Base-by-base conservation (phyloP, 2,797 vertebrate genomes). In the Peromyscus eremicus region DNA sequence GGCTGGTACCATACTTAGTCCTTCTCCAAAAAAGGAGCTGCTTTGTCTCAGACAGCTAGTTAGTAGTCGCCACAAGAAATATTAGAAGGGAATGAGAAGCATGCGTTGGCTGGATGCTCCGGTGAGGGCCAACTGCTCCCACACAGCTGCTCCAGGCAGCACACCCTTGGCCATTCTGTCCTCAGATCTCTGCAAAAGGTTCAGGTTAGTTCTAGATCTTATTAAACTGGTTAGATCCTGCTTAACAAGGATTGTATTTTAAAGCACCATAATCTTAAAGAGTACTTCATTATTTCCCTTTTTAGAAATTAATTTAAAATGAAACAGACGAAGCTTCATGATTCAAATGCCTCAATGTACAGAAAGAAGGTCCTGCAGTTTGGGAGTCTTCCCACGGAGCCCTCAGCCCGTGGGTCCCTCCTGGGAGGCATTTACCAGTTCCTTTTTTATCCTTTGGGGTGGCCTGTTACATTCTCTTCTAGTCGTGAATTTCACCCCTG, bases 11-110 rank as follows among this genome's bases (percentile, higher is more conserved):
- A n/a, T 95, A 89, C 70, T 92, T 70, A 93, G 64, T 79, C 68
- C 60, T 82, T 95, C 81, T 96, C 96, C 94, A 92, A 90, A 98
- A 96, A 97, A 95, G 93, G 94, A 95, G 57, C 75, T 88, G 91
- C 55, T 97, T 83, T 5, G 66, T 88, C 95, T 93, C 75, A 81
- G 92, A 90, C 83, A 85, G 64, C 62, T 64, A 60, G 89, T 92
- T 79, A 92, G 73, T 32, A 83, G 60, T 93, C 81, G 85, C 86
- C 55, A n/a, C 60, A 95, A 92, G 94, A 90, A 85, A 64, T n/a
- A 68, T 23, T 64, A 80, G 92, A 68, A 34, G 43, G 23, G 96
- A 87, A 62, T 3, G 52, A 94, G 89, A 68, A 87, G 21, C 10
- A 0, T 9, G 0, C 32, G 3, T 9, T 37, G 81, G 80, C 19